Conservation (phyloP, 2,888 invertebrate genomes). For the Ennomos erosarius region DNA sequence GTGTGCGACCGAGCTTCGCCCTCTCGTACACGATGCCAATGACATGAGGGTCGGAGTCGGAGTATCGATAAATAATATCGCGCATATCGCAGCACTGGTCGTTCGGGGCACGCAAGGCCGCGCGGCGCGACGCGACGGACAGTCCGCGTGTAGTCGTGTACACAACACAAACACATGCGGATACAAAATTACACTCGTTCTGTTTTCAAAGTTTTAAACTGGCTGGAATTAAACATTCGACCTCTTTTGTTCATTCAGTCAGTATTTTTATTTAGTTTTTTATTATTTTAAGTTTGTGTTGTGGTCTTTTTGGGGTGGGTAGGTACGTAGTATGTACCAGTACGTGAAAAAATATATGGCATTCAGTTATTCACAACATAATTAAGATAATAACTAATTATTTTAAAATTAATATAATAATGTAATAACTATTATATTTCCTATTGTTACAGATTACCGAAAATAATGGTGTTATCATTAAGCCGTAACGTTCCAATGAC, state of each 20-base stretch:
- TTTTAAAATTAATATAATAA: not conserved
- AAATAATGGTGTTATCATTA: slow-evolving; percentile 67
- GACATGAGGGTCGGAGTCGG: slow-evolving; percentile 70
- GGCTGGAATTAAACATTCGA: slow-evolving; percentile 10
- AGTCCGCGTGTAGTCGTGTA: slow-evolving; percentile 46
- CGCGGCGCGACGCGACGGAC: slow-evolving; percentile 67
- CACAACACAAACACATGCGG: slow-evolving; percentile 57
- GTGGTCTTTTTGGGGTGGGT: no score
- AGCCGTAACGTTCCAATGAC: slow-evolving; percentile 45
- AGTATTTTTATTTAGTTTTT: slow-evolving; percentile 52
- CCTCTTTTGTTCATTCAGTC: slow-evolving; percentile 54
- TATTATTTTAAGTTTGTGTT: not conserved
- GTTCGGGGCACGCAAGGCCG: slow-evolving; percentile 71
- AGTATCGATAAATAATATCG: slow-evolving; percentile 74
- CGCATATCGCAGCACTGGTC: slow-evolving; percentile 71
- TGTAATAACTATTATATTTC: slow-evolving; percentile 31
- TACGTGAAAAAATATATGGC: no score
- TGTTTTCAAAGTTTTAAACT: slow-evolving; percentile 44
- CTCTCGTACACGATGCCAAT: slow-evolving; percentile 79
- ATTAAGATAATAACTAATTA: no score
- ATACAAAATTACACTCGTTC: slow-evolving; percentile 31
- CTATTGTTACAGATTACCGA: slow-evolving; percentile 69
- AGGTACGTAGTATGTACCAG: no score
- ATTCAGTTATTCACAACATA: no score
- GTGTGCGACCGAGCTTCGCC: slow-evolving; percentile 59